Evolutionary conservation across 1,140 invertebrate species (phyloP), one percentile per base, ranked within the genome.

Genomic region (Telenomus remus): DNA sequence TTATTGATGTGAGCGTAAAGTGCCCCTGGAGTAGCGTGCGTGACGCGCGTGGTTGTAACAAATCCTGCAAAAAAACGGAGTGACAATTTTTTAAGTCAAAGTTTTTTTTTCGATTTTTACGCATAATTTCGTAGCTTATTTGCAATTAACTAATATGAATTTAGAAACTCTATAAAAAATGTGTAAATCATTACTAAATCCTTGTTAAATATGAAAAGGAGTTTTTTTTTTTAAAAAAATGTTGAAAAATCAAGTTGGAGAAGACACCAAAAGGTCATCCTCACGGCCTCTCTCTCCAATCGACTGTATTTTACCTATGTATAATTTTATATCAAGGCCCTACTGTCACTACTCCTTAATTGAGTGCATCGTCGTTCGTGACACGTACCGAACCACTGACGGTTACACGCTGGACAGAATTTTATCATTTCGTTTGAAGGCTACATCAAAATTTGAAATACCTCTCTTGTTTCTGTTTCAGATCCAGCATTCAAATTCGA

Each of bases 11-110:
- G 90, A n/a, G 94, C 93, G 76, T 94, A 95, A 0, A 91, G 86
- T 5, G 91, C 91, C 0, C 92, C 93, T 0, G 95, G 95, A 0
- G 94, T 95, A 1, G 95, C 95, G 80, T 95, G 94, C 0, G 94
- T 95, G 0, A 96, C 89, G 42, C 92, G 87, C 0, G 94, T 91
- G 0, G 93, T 96, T 1, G 94, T 95, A 4, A 95, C 92, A 47
- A 95, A 87, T 47, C 87, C 87, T 89, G 51, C n/a, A 75, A 27
- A 27, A 1, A 27, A 27, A n/a, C n/a, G n/a, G n/a, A n/a, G n/a
- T n/a, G n/a, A n/a, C n/a, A n/a, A n/a, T n/a, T n/a, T n/a, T n/a
- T n/a, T n/a, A n/a, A n/a, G n/a, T n/a, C 50, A 70, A 9, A 57
- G 12, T 60, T 14, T 42, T 42, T 33, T n/a, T n/a, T n/a, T n/a